Conservation (phyloP, 2,113 vertebrate species). For the Trematocara zebra region DNA sequence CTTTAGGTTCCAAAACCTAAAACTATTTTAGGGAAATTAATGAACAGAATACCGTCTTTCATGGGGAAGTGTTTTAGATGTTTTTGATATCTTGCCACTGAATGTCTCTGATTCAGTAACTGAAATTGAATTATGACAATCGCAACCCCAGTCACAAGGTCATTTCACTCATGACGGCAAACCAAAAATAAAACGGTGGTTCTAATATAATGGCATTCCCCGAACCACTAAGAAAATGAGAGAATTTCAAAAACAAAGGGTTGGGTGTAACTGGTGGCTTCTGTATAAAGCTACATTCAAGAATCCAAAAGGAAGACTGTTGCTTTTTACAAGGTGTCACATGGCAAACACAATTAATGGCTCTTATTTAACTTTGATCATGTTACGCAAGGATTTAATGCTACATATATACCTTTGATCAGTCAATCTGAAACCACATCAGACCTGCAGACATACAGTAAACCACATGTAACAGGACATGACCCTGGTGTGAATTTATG, state of each 20-base stretch:
- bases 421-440: conserved; percentile 1
- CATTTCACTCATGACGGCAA: neutral
- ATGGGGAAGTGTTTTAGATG: neutral
- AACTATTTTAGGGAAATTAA: neutral
- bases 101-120: neutral
- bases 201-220: neutral
- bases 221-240: neutral
- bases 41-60: neutral
- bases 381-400: conserved; percentile 16
- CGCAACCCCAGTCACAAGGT: conserved; percentile 31
- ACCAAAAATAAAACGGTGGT: conserved; percentile 23
- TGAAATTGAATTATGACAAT: conserved; percentile 34
- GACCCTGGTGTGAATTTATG: conserved; percentile 14
- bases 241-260: neutral
- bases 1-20: neutral
- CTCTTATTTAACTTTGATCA: conserved; percentile 1
- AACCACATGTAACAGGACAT: conserved; percentile 7
- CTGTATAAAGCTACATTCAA: neutral
- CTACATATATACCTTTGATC: neutral
- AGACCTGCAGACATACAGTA: neutral
- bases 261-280: neutral
- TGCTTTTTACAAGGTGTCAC: neutral
- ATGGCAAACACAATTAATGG: neutral
- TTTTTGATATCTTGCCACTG: neutral
- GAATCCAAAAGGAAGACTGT: neutral